phyloP scores from a whole-genome alignment of 1,140 invertebrate species.

The Lanistes nyassanus region DNA sequence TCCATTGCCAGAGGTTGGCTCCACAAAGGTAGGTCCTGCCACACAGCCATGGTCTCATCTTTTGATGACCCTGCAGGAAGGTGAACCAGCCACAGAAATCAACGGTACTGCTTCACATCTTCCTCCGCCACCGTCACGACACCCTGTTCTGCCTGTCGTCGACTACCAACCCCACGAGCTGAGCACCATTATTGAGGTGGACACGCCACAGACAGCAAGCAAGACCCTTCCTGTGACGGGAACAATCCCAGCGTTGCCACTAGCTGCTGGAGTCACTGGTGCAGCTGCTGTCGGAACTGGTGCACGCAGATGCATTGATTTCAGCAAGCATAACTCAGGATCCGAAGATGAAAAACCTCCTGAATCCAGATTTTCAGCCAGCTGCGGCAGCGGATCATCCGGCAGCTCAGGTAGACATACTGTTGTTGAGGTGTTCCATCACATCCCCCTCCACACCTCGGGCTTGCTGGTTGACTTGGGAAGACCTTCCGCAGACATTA shows the following conservation, averaged over 20 bases:
- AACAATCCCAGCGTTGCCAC: not conserved
- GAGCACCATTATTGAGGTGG: slow-evolving; percentile 50
- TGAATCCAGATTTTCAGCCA: slow-evolving; percentile 5
- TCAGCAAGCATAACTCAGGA: not conserved
- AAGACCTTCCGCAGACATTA: no score
- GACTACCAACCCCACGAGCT: slow-evolving; percentile 37
- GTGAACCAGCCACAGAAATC: no score
- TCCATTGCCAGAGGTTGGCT: no score
- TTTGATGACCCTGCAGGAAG: not conserved
- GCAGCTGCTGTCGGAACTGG: not conserved
- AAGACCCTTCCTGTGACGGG: not conserved
- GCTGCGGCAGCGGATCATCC: slow-evolving; percentile 1
- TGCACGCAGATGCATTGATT: not conserved
- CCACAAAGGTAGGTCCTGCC: no score
- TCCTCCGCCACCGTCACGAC: not conserved
- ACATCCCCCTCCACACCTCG: no score
- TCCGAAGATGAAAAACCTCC: not conserved
- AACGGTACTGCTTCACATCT: not conserved
- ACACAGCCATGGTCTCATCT: not conserved
- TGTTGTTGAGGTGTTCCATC: slow-evolving; percentile 5
- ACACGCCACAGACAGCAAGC: slow-evolving; percentile 31
- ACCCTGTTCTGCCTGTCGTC: not conserved
- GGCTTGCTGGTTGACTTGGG: no score
- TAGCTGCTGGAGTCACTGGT: not conserved
- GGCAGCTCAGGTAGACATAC: slow-evolving; percentile 2